These are phyloP conservation scores for Macrophya annulata DNA, from an alignment of 2,888 invertebrate genomes.

Conservation along the genomic window DNA sequence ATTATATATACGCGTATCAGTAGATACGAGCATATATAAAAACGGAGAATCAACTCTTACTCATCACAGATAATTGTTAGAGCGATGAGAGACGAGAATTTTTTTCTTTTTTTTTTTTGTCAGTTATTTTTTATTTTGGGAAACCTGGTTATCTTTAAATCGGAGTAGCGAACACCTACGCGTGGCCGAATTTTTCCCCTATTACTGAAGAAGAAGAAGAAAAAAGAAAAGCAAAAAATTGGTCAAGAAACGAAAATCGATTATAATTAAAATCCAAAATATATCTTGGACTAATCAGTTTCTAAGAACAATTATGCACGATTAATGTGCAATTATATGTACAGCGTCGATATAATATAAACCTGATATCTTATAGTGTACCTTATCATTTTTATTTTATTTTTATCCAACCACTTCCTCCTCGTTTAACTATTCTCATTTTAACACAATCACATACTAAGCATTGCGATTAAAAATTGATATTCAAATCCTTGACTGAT, in stretches of 20 bases:
- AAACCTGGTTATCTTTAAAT: conserved; percentile 27
- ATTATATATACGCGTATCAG: background rate
- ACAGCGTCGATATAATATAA: background rate
- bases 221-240: background rate
- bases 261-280: background rate
- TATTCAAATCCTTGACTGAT: background rate
- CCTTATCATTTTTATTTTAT: background rate
- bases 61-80: background rate
- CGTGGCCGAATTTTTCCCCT: background rate
- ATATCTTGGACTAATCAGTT: background rate
- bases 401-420: background rate
- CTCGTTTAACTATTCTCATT: background rate
- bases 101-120: background rate
- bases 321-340: background rate
- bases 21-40: background rate
- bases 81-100: background rate
- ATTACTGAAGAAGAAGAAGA: background rate
- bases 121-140: conserved; percentile 1
- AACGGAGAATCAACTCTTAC: background rate
- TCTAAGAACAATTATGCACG: background rate
- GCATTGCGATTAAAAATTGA: background rate
- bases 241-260: background rate
- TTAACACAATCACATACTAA: background rate
- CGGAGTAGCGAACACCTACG: background rate
- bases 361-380: background rate